phyloP scores from a whole-genome alignment of 1,140 invertebrate genomes.

The Drosophila sulfurigaster region DNA sequence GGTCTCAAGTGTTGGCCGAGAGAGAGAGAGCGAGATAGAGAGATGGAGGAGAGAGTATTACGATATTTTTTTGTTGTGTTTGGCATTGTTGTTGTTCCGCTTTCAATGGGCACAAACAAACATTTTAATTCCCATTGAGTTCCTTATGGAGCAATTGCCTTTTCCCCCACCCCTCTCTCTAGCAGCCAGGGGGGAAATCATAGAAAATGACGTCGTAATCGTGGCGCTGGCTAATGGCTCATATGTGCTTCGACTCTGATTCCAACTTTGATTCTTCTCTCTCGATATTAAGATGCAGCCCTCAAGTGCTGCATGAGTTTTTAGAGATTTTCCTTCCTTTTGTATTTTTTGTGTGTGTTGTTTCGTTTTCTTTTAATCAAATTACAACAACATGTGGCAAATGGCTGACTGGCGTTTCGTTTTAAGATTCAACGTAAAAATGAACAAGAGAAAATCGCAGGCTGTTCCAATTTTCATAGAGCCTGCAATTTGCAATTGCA shows the following conservation, averaged over 20 bases:
- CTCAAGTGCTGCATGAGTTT: constrained; percentile 60
- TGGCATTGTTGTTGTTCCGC: constrained; percentile 37
- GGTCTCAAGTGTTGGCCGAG: constrained; percentile 45
- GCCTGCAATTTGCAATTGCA: constrained; percentile 58
- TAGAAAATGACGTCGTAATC: constrained; percentile 78
- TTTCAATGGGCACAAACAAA: constrained; percentile 60
- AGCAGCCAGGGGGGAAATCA: neutral
- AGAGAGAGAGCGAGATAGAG: neutral
- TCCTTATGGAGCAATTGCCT: constrained; percentile 53
- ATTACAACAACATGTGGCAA: constrained; percentile 40
- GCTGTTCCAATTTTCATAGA: constrained; percentile 72
- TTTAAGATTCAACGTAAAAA: neutral
- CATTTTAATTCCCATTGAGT: constrained; percentile 81
- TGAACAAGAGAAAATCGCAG: constrained; percentile 50
- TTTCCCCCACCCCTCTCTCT: neutral
- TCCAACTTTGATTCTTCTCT: neutral
- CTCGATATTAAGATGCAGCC: constrained; percentile 45
- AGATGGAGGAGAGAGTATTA: neutral
- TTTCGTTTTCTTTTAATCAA: constrained; percentile 40
- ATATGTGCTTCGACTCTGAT: constrained; percentile 9
- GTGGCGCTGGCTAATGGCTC: constrained; percentile 55
- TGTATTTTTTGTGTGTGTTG: constrained; percentile 3
- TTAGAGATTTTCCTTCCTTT: constrained; percentile 1
- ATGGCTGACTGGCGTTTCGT: neutral
- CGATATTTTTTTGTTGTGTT: constrained; percentile 3